phyloP scores from a whole-genome alignment of 2,797 vertebrate genomes.

The Natrix natrix region DNA sequence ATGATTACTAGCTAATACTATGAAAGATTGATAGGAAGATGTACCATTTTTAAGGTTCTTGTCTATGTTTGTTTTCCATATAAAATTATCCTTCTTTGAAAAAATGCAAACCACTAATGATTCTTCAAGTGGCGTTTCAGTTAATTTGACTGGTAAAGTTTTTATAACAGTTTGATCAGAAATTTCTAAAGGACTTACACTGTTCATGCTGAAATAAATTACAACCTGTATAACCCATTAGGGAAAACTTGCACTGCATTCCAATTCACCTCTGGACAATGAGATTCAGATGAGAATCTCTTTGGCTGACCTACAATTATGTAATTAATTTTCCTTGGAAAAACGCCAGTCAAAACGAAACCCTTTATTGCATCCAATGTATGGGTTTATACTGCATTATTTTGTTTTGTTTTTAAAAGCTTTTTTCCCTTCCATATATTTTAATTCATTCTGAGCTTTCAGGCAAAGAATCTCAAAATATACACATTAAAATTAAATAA shows the following conservation, averaged over 20 bases:
- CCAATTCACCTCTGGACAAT: constrained; percentile 1
- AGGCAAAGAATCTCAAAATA: neutral
- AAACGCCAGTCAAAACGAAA: neutral
- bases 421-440: neutral
- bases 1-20: neutral
- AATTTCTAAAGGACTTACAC: neutral
- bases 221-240: neutral
- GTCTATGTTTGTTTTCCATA: neutral
- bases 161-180: neutral
- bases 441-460: neutral
- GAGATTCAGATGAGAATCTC: neutral
- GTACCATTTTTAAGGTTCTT: neutral
- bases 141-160: neutral
- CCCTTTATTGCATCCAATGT: neutral
- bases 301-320: constrained; percentile 14
- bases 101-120: neutral
- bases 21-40: neutral
- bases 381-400: neutral
- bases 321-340: constrained; percentile 8
- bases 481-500: constrained; percentile 6
- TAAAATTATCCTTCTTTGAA: neutral
- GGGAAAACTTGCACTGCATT: neutral
- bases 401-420: neutral
- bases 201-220: constrained; percentile 4
- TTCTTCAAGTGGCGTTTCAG: neutral